These are phyloP conservation scores for Himalopsyche japonica DNA, from an alignment of 2,888 invertebrate species.

Conservation along the genomic window DNA sequence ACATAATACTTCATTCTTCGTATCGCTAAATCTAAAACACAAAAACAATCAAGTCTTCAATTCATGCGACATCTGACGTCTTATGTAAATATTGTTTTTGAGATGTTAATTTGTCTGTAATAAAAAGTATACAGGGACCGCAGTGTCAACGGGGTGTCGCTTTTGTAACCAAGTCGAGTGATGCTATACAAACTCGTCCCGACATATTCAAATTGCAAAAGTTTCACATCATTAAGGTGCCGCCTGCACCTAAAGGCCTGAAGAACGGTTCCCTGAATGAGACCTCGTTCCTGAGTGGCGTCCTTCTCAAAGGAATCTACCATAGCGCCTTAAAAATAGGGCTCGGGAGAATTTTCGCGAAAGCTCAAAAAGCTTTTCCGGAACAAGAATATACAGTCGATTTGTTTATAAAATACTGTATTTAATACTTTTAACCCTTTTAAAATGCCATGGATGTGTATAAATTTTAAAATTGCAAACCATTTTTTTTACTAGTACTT, in stretches of 20 bases:
- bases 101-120: neutral
- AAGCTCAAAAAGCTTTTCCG: too few relatives aligned
- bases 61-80: too few relatives aligned
- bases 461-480: too few relatives aligned
- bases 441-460: too few relatives aligned
- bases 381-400: too few relatives aligned
- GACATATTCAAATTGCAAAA: neutral
- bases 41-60: too few relatives aligned
- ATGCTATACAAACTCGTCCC: neutral
- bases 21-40: too few relatives aligned
- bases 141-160: neutral
- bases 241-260: neutral
- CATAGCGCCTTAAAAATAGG: neutral
- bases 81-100: neutral
- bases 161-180: neutral
- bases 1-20: too few relatives aligned
- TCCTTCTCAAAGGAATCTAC: neutral
- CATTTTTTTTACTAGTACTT: too few relatives aligned
- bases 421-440: too few relatives aligned
- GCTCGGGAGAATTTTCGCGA: neutral
- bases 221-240: neutral
- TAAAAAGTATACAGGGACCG: neutral
- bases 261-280: neutral
- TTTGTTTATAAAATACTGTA: too few relatives aligned
- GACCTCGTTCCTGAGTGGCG: neutral